These are phyloP conservation scores for Nannoperca obscura DNA, from an alignment of 2,797 vertebrate species.

Conservation along the genomic window DNA sequence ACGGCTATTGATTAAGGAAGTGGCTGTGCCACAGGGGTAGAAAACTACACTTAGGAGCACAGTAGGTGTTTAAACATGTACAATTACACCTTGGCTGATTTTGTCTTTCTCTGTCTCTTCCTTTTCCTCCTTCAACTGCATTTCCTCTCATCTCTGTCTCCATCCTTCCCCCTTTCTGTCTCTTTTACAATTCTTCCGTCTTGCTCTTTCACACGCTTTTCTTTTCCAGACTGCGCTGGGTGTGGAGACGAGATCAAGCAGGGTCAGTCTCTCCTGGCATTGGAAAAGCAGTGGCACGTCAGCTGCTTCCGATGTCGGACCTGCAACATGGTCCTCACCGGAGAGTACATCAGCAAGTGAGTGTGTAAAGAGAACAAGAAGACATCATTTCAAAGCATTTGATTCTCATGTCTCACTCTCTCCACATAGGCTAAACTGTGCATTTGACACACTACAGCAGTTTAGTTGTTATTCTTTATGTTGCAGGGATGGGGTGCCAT, in stretches of 20 bases:
- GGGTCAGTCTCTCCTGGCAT: constrained; percentile 94
- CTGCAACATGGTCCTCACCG: constrained; percentile 94
- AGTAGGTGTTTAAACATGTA: constrained; percentile 45
- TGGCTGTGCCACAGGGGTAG: constrained; percentile 24
- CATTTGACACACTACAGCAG: neutral
- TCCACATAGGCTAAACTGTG: neutral
- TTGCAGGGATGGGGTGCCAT: constrained; percentile 94
- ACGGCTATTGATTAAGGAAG: constrained; percentile 53
- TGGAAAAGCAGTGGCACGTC: constrained; percentile 99
- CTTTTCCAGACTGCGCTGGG: constrained; percentile 91
- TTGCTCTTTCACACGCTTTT: neutral
- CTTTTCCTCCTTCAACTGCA: neutral
- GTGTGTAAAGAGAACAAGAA: constrained; percentile 51
- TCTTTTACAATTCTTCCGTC: neutral
- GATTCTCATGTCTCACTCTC: neutral
- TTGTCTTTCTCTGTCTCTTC: constrained; percentile 11
- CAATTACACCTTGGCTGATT: constrained; percentile 18
- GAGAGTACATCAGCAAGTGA: constrained; percentile 99
- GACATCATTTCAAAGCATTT: neutral
- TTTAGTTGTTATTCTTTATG: constrained; percentile 34
- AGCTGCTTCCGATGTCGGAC: constrained; percentile 99
- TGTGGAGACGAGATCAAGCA: constrained; percentile 98
- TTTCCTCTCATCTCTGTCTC: neutral
- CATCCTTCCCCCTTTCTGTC: neutral
- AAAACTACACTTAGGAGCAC: constrained; percentile 24